Evolutionary conservation across 1,140 invertebrate species (phyloP).

Genomic region (Heliothis virescens): DNA sequence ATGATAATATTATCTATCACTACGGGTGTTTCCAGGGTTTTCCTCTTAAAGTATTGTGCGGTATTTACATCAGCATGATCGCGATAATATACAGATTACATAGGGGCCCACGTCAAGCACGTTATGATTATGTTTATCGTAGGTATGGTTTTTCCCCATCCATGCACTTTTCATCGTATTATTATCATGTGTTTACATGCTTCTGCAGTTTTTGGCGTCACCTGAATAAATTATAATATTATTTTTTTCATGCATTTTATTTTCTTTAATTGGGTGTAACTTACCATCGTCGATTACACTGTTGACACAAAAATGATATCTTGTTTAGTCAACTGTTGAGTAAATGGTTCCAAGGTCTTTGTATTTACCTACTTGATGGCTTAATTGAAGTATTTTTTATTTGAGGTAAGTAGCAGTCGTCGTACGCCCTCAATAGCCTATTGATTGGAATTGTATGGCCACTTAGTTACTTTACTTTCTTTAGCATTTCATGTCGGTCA

Average conservation of each 20-base stretch:
- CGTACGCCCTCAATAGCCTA: slow-evolving; percentile 24
- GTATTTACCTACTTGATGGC: slow-evolving; percentile 4
- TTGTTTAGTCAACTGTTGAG: slow-evolving; percentile 38
- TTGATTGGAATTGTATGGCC: slow-evolving; percentile 13
- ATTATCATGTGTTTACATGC: background rate
- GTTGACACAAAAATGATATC: slow-evolving; percentile 17
- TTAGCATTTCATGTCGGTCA: slow-evolving; percentile 8
- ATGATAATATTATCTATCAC: slow-evolving; percentile 19
- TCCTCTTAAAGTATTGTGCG: background rate
- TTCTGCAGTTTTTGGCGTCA: slow-evolving; percentile 8
- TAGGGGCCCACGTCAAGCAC: background rate
- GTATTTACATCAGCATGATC: too few relatives aligned
- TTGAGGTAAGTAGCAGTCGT: background rate
- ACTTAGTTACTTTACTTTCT: slow-evolving; percentile 24
- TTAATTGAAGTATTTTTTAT: slow-evolving; percentile 14
- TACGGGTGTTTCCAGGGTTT: slow-evolving; percentile 1
- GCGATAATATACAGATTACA: background rate
- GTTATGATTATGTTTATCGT: too few relatives aligned
- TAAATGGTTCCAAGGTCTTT: slow-evolving; percentile 27
- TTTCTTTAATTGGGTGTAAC: background rate
- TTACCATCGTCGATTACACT: background rate
- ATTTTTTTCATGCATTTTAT: background rate
- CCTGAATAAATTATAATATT: background rate
- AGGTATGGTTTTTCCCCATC: too few relatives aligned
- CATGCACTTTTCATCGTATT: too few relatives aligned